These are phyloP conservation scores for Carapus acus DNA, from an alignment of 2,797 vertebrate species.

Conservation along the genomic window DNA sequence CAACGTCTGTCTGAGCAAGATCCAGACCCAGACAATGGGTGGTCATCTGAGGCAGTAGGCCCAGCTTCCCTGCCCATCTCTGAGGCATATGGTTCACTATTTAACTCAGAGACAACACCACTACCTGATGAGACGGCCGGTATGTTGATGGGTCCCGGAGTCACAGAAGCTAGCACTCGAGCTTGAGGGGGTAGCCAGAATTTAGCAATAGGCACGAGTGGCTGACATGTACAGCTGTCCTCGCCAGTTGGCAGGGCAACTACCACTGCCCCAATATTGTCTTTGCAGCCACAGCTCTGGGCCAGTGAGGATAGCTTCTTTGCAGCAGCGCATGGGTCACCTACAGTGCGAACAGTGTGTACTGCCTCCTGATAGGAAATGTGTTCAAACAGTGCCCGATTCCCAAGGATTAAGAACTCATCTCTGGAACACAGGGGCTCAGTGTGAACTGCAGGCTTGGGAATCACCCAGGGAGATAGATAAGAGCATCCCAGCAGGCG, in stretches of 20 bases:
- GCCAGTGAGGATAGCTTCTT: constrained; percentile 94
- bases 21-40: constrained; percentile 67
- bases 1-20: constrained; percentile 84
- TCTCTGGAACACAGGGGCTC: constrained; percentile 85
- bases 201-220: constrained; percentile 67
- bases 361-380: constrained; percentile 87
- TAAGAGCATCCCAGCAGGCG: constrained; percentile 94
- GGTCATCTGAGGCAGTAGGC: constrained; percentile 92
- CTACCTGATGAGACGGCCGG: constrained; percentile 83
- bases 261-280: constrained; percentile 89
- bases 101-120: constrained; percentile 87
- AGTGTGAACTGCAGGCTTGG: constrained; percentile 87
- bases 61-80: constrained; percentile 95
- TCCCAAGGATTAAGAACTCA: constrained; percentile 91
- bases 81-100: constrained; percentile 88
- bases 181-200: constrained; percentile 58
- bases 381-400: constrained; percentile 86
- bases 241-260: constrained; percentile 81
- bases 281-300: constrained; percentile 93
- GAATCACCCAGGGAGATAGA: constrained; percentile 90
- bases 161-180: constrained; percentile 53
- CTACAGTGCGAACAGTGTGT: constrained; percentile 78
- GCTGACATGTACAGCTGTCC: constrained; percentile 89
- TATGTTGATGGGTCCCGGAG: constrained; percentile 66
- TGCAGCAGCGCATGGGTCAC: constrained; percentile 85